Evolutionary conservation across 2,797 vertebrate species (phyloP).

Genomic region (Adelosebastes latens): DNA sequence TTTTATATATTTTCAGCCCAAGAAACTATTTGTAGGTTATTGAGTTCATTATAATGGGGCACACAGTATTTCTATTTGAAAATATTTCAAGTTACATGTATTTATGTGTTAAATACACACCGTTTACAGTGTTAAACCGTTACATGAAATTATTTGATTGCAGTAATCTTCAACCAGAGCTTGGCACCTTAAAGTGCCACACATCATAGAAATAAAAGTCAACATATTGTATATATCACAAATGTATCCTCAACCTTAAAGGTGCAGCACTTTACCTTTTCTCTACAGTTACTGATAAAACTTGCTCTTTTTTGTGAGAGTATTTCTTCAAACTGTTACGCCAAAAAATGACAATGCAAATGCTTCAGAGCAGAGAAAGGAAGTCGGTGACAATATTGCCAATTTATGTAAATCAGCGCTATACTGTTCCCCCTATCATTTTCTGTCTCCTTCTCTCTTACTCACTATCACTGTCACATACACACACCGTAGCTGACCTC

Average conservation of each 20-base stretch:
- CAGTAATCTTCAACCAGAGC: not conserved
- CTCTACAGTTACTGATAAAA: not conserved
- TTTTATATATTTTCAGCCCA: not conserved
- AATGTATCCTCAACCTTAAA: not conserved
- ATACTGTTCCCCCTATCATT: conserved; percentile 31
- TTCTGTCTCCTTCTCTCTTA: conserved; percentile 34
- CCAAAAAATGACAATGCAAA: conserved; percentile 10
- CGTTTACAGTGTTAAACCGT: not conserved
- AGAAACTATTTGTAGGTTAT: not conserved
- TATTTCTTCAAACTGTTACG: conserved; percentile 1
- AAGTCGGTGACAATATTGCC: conserved; percentile 33
- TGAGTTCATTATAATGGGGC: not conserved
- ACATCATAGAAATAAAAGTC: not conserved
- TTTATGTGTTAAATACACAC: not conserved
- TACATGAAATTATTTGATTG: not conserved
- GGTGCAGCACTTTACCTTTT: not conserved
- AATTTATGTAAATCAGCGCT: conserved; percentile 51
- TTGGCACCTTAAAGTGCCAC: not conserved
- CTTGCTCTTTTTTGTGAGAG: not conserved
- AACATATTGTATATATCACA: not conserved
- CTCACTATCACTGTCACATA: conserved; percentile 33
- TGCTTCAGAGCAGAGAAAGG: conserved; percentile 4
- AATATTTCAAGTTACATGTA: not conserved
- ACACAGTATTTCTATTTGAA: not conserved
- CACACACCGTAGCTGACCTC: conserved; percentile 50